phyloP scores from a whole-genome alignment of 2,797 vertebrate species.

The Sebastes itinus region DNA sequence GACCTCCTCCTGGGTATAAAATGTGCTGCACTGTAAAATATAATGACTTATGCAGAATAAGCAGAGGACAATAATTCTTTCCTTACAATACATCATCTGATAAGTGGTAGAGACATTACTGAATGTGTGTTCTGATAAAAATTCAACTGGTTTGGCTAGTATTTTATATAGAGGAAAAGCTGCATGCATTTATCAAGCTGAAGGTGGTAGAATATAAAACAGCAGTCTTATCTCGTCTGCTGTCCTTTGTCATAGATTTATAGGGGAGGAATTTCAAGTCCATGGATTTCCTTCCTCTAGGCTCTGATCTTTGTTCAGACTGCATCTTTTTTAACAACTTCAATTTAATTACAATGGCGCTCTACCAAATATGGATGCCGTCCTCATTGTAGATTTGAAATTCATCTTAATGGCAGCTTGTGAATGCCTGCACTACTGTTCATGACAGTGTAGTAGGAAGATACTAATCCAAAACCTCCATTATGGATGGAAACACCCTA shows the following conservation, averaged over 20 bases:
- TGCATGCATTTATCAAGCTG: slow-evolving; percentile 70
- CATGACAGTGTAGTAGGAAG: slow-evolving; percentile 25
- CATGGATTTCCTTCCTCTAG: slow-evolving; percentile 56
- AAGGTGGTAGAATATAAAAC: slow-evolving; percentile 75
- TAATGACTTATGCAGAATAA: slow-evolving; percentile 38
- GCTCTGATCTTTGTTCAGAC: slow-evolving; percentile 50
- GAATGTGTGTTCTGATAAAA: slow-evolving; percentile 72
- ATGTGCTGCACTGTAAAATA: slow-evolving; percentile 22
- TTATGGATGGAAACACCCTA: slow-evolving; percentile 58
- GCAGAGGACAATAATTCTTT: slow-evolving; percentile 33
- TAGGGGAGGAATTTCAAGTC: slow-evolving; percentile 62
- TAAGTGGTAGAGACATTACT: slow-evolving; percentile 59
- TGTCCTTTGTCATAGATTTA: slow-evolving; percentile 73
- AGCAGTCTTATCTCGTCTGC: slow-evolving; percentile 68
- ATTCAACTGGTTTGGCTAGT: slow-evolving; percentile 48
- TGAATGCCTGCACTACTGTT: slow-evolving; percentile 31
- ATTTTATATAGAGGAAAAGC: slow-evolving; percentile 66
- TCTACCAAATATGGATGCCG: slow-evolving; percentile 30
- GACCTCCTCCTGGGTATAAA: neutral
- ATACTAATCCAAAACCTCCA: slow-evolving; percentile 37
- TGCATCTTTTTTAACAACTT: slow-evolving; percentile 42
- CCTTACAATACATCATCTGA: slow-evolving; percentile 60
- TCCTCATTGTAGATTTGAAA: slow-evolving; percentile 44
- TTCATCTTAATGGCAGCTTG: slow-evolving; percentile 34
- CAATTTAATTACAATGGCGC: slow-evolving; percentile 52